These are phyloP conservation scores for Agraylea sexmaculata DNA, from an alignment of 1,140 invertebrate genomes.

Conservation along the genomic window DNA sequence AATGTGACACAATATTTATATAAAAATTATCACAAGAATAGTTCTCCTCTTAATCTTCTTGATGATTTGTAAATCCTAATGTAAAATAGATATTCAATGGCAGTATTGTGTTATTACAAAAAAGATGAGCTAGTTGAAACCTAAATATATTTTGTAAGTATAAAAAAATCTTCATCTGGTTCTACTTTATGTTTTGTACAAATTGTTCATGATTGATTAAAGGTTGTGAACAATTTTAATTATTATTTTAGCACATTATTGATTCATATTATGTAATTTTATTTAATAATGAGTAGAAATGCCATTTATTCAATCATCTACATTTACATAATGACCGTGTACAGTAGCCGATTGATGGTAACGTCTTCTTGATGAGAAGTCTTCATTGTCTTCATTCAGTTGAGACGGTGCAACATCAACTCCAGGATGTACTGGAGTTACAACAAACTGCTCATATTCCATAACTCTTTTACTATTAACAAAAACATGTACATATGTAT, in stretches of 20 bases:
- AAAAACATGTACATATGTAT: conserved; percentile 2
- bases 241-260: not conserved
- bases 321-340: conserved; percentile 59
- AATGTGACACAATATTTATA: too few relatives aligned
- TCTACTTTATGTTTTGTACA: too few relatives aligned
- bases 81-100: too few relatives aligned
- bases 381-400: conserved; percentile 88
- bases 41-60: too few relatives aligned
- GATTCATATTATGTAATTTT: not conserved
- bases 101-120: too few relatives aligned
- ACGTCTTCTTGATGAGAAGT: conserved; percentile 78
- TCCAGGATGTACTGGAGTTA: conserved; percentile 73
- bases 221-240: not conserved
- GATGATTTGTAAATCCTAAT: too few relatives aligned
- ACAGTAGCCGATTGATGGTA: conserved; percentile 84
- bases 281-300: not conserved
- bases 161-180: too few relatives aligned
- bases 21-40: too few relatives aligned
- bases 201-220: too few relatives aligned
- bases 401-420: conserved; percentile 72
- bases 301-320: conserved; percentile 31
- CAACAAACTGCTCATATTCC: conserved; percentile 82
- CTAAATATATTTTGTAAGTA: conserved; percentile 1
- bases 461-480: conserved; percentile 52
- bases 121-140: not conserved